These are phyloP conservation scores for Gambelia wislizenii DNA, from an alignment of 2,797 vertebrate species.

Conservation along the genomic window DNA sequence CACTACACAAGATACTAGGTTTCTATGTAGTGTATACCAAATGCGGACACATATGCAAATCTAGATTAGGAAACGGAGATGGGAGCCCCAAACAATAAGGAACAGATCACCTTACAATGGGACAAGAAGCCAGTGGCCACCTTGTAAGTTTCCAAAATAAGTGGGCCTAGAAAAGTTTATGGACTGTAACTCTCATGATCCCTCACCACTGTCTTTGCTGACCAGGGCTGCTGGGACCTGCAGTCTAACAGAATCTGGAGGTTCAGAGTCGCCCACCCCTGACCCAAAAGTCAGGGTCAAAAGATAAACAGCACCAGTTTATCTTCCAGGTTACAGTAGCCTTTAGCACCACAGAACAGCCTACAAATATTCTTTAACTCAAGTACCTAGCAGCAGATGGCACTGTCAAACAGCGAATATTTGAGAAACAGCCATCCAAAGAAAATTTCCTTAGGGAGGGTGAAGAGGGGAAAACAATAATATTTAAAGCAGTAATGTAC, in stretches of 20 bases:
- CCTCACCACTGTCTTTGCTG: background rate
- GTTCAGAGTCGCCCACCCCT: background rate
- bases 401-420: background rate
- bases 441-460: background rate
- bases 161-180: background rate
- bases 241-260: background rate
- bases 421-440: background rate
- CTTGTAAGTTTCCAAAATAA: background rate
- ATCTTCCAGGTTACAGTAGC: background rate
- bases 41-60: background rate
- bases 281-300: background rate
- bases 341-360: background rate
- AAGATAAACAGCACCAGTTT: background rate
- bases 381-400: constrained; percentile 31
- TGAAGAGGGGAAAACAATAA: background rate
- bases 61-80: background rate
- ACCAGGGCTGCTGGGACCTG: background rate
- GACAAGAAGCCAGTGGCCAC: background rate
- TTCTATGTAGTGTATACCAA: background rate
- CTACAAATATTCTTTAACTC: background rate
- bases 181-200: background rate
- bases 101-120: background rate
- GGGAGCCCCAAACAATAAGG: background rate
- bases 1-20: background rate
- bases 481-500: background rate